Base-by-base conservation (phyloP, 2,113 vertebrate species). In the Nothocercus julius region DNA sequence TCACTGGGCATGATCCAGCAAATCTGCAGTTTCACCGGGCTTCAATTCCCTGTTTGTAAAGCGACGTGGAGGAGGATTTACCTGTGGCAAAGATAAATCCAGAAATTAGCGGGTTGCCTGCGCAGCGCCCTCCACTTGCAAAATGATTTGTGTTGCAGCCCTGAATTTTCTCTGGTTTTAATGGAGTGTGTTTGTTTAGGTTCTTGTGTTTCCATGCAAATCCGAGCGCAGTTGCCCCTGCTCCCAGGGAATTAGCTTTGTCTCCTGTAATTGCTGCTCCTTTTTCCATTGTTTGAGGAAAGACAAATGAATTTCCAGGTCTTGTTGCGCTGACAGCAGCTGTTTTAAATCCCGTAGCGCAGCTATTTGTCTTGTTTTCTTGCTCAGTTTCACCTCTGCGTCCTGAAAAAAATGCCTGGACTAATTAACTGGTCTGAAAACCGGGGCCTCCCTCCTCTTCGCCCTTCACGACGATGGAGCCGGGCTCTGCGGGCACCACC, bases 271-370 rank as follows among this genome's bases (percentile, higher is more conserved):
- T 76, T 91, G 92, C 92, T 66, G 75, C 82, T 92, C 91, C 56
- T 73, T 91, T 95, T 70, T 11, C 87, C 72, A 42, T 87, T 85
- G 89, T 91, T 94, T 77, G 45, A 67, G 85, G 85, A 82, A 85
- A 91, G 87, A 87, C 7, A 15, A 69, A 89, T 85, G 95, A 45
- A 67, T 92, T 94, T 82, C 93, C 94, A 97, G 94, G 81, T 92
- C 82, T 87, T 16, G 84, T 40, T 89, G 75, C 69, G 87, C 95
- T 95, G 95, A 91, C 81, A 73, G 89, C 77, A 79, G 95, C 95
- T 94, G 72, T 89, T 70, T 24, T 2, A 68, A 87, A 79, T 80
- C 95, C 85, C 74, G 18, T 7, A 82, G 82, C 84, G 8, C 87
- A 89, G 89, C 94, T 70, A 25, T 92, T 89, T 70, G 80, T 82